Evolutionary conservation across 2,797 vertebrate genomes (phyloP).

Genomic region (Sebastes diploproa): DNA sequence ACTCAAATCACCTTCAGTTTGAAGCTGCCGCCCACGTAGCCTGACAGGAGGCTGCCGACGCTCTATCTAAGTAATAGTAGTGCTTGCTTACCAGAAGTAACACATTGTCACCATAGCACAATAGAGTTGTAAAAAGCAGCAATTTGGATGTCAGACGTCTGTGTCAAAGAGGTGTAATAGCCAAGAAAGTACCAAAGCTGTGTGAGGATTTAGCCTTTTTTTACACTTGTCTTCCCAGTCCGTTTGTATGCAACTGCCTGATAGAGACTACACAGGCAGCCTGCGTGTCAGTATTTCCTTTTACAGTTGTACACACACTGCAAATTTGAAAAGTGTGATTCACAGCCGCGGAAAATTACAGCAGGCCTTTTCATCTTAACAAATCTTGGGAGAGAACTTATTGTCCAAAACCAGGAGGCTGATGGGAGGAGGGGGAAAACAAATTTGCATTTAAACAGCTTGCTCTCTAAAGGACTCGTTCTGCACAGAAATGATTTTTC

Average conservation of each 20-base stretch:
- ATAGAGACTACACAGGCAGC: slow-evolving; percentile 9
- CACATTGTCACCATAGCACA: slow-evolving; percentile 53
- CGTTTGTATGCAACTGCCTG: slow-evolving; percentile 17
- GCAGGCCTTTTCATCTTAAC: slow-evolving; percentile 51
- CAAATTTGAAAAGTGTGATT: slow-evolving; percentile 62
- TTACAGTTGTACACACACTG: slow-evolving; percentile 6
- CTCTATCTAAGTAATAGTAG: slow-evolving; percentile 54
- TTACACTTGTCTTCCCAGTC: slow-evolving; percentile 10
- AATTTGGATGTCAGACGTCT: slow-evolving; percentile 68
- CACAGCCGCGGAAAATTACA: slow-evolving; percentile 56
- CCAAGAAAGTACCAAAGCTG: slow-evolving; percentile 21
- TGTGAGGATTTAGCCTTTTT: slow-evolving; percentile 2
- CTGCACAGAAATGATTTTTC: slow-evolving; percentile 31
- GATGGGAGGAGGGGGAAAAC: slow-evolving; percentile 51
- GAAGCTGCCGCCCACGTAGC: slow-evolving; percentile 19
- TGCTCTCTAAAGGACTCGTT: slow-evolving; percentile 23
- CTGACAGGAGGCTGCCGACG: slow-evolving; percentile 19
- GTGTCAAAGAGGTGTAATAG: slow-evolving; percentile 40
- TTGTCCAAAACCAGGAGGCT: slow-evolving; percentile 56
- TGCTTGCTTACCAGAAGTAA: slow-evolving; percentile 51
- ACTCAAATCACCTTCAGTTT: slow-evolving; percentile 22
- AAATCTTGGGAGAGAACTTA: slow-evolving; percentile 46
- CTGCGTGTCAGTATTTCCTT: slow-evolving; percentile 36
- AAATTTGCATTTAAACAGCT: slow-evolving; percentile 68
- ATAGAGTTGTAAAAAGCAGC: slow-evolving; percentile 45